Evolutionary conservation across 2,888 invertebrate species (phyloP), one percentile per base, ranked within the genome.

Genomic region (Junonia oenone): DNA sequence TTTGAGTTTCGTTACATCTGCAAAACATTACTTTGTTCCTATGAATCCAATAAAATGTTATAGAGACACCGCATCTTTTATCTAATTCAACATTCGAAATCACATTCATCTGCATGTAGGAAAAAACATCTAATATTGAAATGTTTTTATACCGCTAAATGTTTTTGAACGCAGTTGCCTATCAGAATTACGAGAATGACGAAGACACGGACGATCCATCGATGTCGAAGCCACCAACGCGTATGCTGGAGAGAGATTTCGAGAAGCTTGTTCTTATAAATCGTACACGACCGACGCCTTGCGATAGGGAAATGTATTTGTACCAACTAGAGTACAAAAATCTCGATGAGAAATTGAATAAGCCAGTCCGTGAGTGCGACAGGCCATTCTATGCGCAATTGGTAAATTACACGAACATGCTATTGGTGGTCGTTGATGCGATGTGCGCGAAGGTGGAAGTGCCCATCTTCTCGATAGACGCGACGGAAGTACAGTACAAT

Each of bases 261-360:
- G 93, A 94, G 64, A 92, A 92, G 60, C 82, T 92, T 6, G 92
- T 95, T 1, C 85, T 93, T 48, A 93, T 96, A 67, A 94, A 94
- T 65, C 91, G 96, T 71, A 97, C 97, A 0, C 91, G 95, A 43
- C 96, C 96, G 0, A 94, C 95, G 54, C 95, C 97, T 3, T 98
- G 97, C 76, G 97, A 97, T 77, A 92, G 96, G 75, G 93, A 95
- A 76, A 91, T 92, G 72, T 88, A 79, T 45, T 76, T 93, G 1
- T 93, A 92, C 73, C 87, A 92, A 69, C 71, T 92, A 19, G 84
- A 90, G 13, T 87, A 84, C 61, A 85, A 71, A 56, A 86, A 81
- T 56, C 81, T 82, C 74, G 90, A 85, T 69, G 91, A 77, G 73
- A 92, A 83, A 75, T 78, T 88, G 69, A 91, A 77, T 80, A 82